These are phyloP conservation scores for Clupea harengus DNA, from an alignment of 2,113 vertebrate species.

Conservation along the genomic window DNA sequence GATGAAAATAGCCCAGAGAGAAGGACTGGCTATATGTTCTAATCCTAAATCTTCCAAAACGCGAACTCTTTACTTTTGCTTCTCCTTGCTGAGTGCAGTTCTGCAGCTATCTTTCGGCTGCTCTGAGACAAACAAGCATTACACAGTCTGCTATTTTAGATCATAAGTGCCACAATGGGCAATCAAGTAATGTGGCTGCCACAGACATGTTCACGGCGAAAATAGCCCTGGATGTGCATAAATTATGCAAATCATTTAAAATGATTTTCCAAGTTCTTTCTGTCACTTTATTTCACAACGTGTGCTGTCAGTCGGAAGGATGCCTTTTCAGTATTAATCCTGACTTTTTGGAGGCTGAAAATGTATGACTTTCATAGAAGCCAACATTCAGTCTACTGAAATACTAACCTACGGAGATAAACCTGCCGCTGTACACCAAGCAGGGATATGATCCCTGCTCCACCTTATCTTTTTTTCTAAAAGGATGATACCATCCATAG, in stretches of 20 bases:
- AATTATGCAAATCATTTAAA: constrained; percentile 4
- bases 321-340: too few relatives aligned
- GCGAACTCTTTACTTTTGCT: background rate
- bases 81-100: background rate
- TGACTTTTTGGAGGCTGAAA: background rate
- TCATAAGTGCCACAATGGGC: constrained; percentile 1
- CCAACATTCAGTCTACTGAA: background rate
- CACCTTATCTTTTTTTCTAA: background rate
- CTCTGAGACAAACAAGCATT: background rate
- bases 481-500: background rate
- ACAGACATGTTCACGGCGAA: background rate
- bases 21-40: background rate
- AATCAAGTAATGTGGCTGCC: constrained; percentile 3
- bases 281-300: background rate
- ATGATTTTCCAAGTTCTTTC: background rate
- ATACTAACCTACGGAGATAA: background rate
- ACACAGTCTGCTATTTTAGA: background rate
- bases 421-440: background rate
- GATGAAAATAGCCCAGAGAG: background rate
- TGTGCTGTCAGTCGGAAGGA: background rate
- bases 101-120: background rate
- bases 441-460: background rate
- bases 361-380: background rate
- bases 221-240: constrained; percentile 8
- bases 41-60: background rate